Evolutionary conservation across 2,797 vertebrate species (phyloP), one percentile per base, ranked within the genome.

Genomic region (Neoniphon sammara): DNA sequence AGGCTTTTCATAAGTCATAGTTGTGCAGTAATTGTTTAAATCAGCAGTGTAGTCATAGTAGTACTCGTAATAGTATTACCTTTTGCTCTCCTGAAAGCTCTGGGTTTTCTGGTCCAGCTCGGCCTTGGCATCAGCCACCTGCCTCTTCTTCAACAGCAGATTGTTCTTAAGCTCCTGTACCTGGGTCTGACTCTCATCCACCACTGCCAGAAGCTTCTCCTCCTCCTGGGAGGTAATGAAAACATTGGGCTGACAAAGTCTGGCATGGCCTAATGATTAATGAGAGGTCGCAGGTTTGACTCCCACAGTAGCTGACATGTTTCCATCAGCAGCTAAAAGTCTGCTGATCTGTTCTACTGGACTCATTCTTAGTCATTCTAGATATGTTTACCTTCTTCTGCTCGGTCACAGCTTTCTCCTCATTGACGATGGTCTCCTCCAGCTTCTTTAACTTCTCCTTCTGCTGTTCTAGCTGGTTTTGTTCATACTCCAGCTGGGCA

Each of bases 401-500:
- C 25, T 76, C 62, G 0, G 44, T 59, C 4, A 94, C 82, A 7
- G 84, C 81, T 49, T 85, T 88, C 73, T 94, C 91, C 60, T 94
- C 94, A 64, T 93, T 93, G 14, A n/a, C 57, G 64, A 95, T 17
- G 0, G 78, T 82, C 53, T 95, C 94, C 84, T 94, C 91, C 61
- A 94, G 78, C 31, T 80, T 89, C 8, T 5, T 67, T 36, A 94
- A 80, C 31, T 94, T 92, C 12, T 71, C 93, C 39, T 23, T 75
- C 66, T 88, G 86, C 89, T 97, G 95, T 77, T 94, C 91, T 25
- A 97, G 87, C 11, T 95, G 95, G 27, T 78, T 91, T 66, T 83
- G 90, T 71, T 93, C 93, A 44, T 97, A 99, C 83, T 96, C 96
- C 8, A 97, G 78, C 73, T 96, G 96, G 73, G 92, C 7, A 1